phyloP scores from a whole-genome alignment of 2,797 vertebrate genomes.

The Limnodromus scolopaceus region DNA sequence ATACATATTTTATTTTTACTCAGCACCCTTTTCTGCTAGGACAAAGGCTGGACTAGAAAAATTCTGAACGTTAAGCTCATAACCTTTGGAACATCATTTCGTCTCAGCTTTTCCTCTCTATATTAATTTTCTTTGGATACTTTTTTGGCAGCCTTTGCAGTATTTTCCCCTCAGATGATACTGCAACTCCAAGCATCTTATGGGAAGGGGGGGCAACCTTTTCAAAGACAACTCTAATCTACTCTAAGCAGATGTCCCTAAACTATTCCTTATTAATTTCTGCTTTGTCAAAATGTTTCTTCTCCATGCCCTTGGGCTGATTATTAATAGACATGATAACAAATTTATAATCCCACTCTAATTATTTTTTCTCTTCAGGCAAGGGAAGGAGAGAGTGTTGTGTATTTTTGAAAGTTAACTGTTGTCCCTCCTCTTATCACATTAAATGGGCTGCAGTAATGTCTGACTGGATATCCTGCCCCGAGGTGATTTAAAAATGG shows the following conservation, averaged over 20 bases:
- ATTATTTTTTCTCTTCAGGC: slow-evolving; percentile 29
- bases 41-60: background rate
- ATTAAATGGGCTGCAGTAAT: slow-evolving; percentile 54
- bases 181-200: background rate
- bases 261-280: slow-evolving; percentile 38
- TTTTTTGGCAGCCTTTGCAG: slow-evolving; percentile 31
- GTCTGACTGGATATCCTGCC: slow-evolving; percentile 56
- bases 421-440: slow-evolving; percentile 42
- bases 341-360: background rate
- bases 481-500: slow-evolving; percentile 62
- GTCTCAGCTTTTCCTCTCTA: background rate
- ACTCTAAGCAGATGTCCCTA: background rate
- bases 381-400: background rate
- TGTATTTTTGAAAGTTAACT: background rate
- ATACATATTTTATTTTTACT: background rate
- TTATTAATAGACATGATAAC: slow-evolving; percentile 40
- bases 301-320: background rate
- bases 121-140: background rate
- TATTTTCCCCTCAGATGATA: background rate
- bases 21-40: background rate
- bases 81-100: slow-evolving; percentile 5
- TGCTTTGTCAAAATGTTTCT: slow-evolving; percentile 25
- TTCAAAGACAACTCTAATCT: slow-evolving; percentile 16
- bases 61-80: background rate
- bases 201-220: background rate